These are phyloP conservation scores for Porites cylindrica DNA, from an alignment of 92 coral and sea anemone genomes.

Conservation along the genomic window DNA sequence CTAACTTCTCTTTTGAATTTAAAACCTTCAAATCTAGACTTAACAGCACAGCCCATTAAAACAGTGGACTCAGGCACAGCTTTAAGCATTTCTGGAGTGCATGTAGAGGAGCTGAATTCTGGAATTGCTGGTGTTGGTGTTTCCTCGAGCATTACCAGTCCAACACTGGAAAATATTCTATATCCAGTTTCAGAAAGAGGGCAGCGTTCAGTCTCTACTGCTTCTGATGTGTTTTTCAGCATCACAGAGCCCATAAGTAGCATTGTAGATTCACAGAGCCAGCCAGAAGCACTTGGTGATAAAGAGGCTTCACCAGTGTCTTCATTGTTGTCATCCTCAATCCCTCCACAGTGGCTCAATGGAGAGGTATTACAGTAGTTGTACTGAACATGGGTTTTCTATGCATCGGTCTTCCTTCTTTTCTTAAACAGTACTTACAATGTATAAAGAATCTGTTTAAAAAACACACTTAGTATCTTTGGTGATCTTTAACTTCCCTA, in stretches of 20 bases:
- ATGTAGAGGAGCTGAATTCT: slow-evolving; percentile 75
- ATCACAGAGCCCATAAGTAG: slow-evolving; percentile 26
- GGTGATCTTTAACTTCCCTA: no score
- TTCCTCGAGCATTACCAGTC: slow-evolving; percentile 54
- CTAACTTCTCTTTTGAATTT: slow-evolving; percentile 64
- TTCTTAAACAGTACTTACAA: no score
- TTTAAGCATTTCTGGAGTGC: slow-evolving; percentile 49
- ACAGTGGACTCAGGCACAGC: slow-evolving; percentile 24
- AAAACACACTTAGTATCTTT: no score
- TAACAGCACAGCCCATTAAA: slow-evolving; percentile 18
- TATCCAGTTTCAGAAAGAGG: slow-evolving; percentile 1
- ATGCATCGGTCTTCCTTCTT: no score
- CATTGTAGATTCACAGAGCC: slow-evolving; percentile 47
- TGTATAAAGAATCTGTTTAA: no score
- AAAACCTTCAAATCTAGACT: slow-evolving; percentile 30
- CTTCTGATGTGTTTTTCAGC: slow-evolving; percentile 35
- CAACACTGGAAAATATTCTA: slow-evolving; percentile 58
- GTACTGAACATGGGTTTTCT: background rate
- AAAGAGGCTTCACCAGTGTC: background rate
- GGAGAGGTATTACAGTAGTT: slow-evolving; percentile 73
- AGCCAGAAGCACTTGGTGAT: slow-evolving; percentile 22
- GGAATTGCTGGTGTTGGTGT: slow-evolving; percentile 71
- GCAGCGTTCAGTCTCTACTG: slow-evolving; percentile 12
- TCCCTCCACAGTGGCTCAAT: slow-evolving; percentile 77
- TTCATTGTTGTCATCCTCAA: slow-evolving; percentile 16